Conservation (phyloP, 2,888 invertebrate species). For the Polylopha cassiicola region DNA sequence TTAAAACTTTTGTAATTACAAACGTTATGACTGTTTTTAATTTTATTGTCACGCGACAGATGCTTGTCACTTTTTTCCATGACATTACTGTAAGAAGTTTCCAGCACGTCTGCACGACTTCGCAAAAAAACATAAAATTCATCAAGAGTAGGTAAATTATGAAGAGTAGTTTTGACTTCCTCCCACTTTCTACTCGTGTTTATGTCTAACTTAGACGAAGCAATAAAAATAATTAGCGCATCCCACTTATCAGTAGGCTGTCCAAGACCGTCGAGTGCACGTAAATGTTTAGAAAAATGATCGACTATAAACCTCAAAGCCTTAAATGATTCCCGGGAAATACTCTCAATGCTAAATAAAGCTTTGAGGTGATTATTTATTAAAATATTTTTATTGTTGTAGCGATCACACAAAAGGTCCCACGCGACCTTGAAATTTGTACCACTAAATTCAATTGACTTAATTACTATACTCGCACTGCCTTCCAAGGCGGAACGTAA, state of each 20-base stretch:
- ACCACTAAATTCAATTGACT: slow-evolving; percentile 22
- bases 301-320: slow-evolving; percentile 25
- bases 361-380: slow-evolving; percentile 22
- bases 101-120: slow-evolving; percentile 24
- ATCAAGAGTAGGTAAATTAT: slow-evolving; percentile 18
- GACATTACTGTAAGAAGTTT: slow-evolving; percentile 14
- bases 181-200: slow-evolving; percentile 22
- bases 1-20: neutral
- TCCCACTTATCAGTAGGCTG: slow-evolving; percentile 26
- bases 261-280: slow-evolving; percentile 25
- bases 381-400: slow-evolving; percentile 23
- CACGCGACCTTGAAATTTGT: slow-evolving; percentile 24
- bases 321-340: slow-evolving; percentile 21
- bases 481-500: slow-evolving; percentile 23
- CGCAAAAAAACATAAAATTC: slow-evolving; percentile 24
- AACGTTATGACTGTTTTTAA: neutral
- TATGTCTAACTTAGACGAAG: slow-evolving; percentile 24
- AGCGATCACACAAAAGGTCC: slow-evolving; percentile 19
- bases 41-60: neutral
- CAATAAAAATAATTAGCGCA: slow-evolving; percentile 18
- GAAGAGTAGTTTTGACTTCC: too few species aligned
- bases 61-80: neutral
- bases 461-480: slow-evolving; percentile 21
- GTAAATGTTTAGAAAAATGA: slow-evolving; percentile 26
- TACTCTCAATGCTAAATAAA: slow-evolving; percentile 17